Evolutionary conservation across 2,888 invertebrate genomes (phyloP), one percentile per base, ranked within the genome.

Genomic region (Argyresthia goedartella): DNA sequence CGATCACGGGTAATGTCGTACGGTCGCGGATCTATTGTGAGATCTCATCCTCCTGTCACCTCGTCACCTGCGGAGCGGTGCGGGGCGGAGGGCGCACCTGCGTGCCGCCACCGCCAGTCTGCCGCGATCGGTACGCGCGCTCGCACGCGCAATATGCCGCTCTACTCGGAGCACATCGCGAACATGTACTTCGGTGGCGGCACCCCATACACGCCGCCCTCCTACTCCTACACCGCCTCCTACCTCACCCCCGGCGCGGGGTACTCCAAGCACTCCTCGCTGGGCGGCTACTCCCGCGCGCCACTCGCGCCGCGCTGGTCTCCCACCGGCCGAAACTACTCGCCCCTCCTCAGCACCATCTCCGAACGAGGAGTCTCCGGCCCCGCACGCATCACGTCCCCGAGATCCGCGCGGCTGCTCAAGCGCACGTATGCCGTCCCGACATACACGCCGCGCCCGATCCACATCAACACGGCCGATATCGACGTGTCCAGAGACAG

Each of bases 401-500:
- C 86, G 2, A 70, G 86, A 57, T 71, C 85, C 57, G 64, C 76
- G 52, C 75, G 89, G 69, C 64, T 89, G 82, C 49, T 90, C 76
- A 57, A 89, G 81, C 73, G 79, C 88, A 25, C 25, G 25, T 6
- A 2, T 25, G 59, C 81, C 64, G 59, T 89, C 72, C 60, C 77
- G 60, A 63, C 71, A 65, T 71, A 82, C 58, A 77, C 76, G 44
- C 79, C 90, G 1, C 89, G 92, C 51, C 93, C 94, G 1, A 90
- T 92, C 50, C 89, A 91, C 59, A 93, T 95, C 57, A 94, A 95
- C 71, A 95, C 95, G 2, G 93, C 94, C 35, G 94, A 95, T 68
- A 95, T 95, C 59, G 95, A 95, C 71, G 95, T 95, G 0, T 93
- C 94, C 0, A 89, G 89, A 56, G 89, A 91, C 56, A 88, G 87